These are phyloP conservation scores for Drosophila sulfurigaster DNA, from an alignment of 1,140 invertebrate species.

Conservation along the genomic window DNA sequence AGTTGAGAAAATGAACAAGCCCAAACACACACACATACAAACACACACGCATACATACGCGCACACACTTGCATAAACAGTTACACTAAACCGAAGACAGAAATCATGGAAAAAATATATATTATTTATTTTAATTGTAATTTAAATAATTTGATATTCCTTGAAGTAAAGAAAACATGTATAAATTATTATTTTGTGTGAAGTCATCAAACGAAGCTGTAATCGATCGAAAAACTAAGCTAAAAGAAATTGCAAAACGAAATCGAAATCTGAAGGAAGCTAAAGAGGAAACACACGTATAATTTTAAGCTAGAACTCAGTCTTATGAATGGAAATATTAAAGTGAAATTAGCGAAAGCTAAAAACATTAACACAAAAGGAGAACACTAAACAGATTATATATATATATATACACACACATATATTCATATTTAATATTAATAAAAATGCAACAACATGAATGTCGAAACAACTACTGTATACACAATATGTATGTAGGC, in stretches of 20 bases:
- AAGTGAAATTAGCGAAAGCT: slow-evolving; percentile 69
- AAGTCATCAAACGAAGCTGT: slow-evolving; percentile 25
- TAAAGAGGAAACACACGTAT: slow-evolving; percentile 37
- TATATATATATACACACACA: slow-evolving; percentile 31
- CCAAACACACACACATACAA: slow-evolving; percentile 1
- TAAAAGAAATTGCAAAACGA: slow-evolving; percentile 27
- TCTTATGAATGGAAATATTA: slow-evolving; percentile 76
- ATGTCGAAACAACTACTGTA: slow-evolving; percentile 47
- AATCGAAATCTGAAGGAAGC: slow-evolving; percentile 22
- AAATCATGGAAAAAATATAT: slow-evolving; percentile 54
- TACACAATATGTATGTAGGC: slow-evolving; percentile 47
- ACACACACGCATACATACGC: neutral
- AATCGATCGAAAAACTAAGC: slow-evolving; percentile 23
- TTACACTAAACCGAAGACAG: slow-evolving; percentile 25
- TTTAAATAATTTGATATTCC: slow-evolving; percentile 65
- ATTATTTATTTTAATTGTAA: slow-evolving; percentile 76
- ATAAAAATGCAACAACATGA: slow-evolving; percentile 69
- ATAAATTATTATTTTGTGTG: slow-evolving; percentile 51
- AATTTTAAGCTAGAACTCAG: slow-evolving; percentile 68
- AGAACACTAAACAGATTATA: slow-evolving; percentile 43
- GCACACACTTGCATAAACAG: slow-evolving; percentile 13
- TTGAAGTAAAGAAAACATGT: slow-evolving; percentile 58
- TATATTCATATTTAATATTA: slow-evolving; percentile 65
- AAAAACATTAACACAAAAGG: slow-evolving; percentile 46
- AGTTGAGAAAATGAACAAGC: slow-evolving; percentile 12